Evolutionary conservation across 2,888 invertebrate species (phyloP).

Genomic region (Drosophila yooni): DNA sequence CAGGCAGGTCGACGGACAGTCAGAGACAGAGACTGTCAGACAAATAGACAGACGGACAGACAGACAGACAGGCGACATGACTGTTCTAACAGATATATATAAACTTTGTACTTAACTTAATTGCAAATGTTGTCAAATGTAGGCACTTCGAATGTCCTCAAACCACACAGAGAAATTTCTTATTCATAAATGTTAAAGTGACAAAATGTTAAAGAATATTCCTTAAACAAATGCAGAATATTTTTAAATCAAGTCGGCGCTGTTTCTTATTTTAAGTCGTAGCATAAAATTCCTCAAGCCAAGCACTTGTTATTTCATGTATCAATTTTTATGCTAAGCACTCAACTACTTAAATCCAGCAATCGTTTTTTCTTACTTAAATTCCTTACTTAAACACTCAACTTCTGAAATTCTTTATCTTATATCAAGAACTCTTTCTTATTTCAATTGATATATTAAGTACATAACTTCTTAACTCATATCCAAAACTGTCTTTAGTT

Average conservation of each 20-base stretch:
- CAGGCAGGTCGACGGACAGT: constrained; percentile 10
- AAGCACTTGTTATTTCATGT: background rate
- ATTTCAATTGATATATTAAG: background rate
- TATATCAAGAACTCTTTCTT: background rate
- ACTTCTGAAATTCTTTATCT: background rate
- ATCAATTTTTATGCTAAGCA: background rate
- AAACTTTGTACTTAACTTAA: constrained; percentile 1
- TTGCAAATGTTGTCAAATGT: background rate
- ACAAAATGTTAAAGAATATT: background rate
- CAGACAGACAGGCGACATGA: background rate
- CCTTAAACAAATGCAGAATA: background rate
- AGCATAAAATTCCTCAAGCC: background rate
- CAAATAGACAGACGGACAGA: background rate
- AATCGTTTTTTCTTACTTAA: background rate
- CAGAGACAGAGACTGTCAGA: background rate
- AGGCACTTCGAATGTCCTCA: background rate
- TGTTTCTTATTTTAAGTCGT: background rate
- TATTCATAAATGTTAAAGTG: background rate
- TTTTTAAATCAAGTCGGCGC: background rate
- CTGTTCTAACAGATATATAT: background rate
- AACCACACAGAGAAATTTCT: background rate
- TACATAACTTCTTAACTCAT: background rate
- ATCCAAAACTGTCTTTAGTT: too few species aligned
- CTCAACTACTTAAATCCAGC: background rate
- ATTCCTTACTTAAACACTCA: background rate